phyloP scores from a whole-genome alignment of 64 coral and sea anemone species.

The Pocillopora damicornis region DNA sequence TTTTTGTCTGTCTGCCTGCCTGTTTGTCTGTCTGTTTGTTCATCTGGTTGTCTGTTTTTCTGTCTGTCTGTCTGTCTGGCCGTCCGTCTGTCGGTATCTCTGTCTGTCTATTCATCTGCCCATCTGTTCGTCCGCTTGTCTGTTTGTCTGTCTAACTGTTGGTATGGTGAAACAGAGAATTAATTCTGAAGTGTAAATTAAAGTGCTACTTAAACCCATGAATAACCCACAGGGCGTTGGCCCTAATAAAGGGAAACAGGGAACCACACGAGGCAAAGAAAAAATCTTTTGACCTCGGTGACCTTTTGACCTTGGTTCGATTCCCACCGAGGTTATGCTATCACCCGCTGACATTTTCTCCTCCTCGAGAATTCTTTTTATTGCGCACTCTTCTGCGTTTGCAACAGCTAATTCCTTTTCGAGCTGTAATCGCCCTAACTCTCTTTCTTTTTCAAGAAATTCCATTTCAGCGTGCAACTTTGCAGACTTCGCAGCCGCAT shows the following conservation, averaged over 20 bases:
- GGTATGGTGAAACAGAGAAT: too few species aligned
- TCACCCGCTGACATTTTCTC: constrained; percentile 4
- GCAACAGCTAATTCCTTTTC: constrained; percentile 53
- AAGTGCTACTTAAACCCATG: too few species aligned
- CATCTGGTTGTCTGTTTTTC: not conserved
- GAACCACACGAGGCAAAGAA: too few species aligned
- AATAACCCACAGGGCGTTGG: too few species aligned
- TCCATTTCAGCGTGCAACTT: constrained; percentile 39
- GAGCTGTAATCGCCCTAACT: constrained; percentile 37
- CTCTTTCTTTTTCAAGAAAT: constrained; percentile 56
- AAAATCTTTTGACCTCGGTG: too few species aligned
- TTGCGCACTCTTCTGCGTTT: constrained; percentile 40
- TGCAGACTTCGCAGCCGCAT: not conserved
- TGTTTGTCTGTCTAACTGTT: not conserved
- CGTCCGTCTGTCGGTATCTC: not conserved
- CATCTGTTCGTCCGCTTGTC: not conserved
- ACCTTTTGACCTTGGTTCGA: too few species aligned
- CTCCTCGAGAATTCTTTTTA: constrained; percentile 28
- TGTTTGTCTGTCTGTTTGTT: not conserved
- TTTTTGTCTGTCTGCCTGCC: not conserved
- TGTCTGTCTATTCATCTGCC: not conserved
- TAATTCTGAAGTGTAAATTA: too few species aligned
- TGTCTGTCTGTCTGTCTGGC: not conserved
- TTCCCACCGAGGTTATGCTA: not conserved
- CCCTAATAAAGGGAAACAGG: too few species aligned